Evolutionary conservation across 2,113 vertebrate genomes (phyloP).

Genomic region (Cavia aperea): DNA sequence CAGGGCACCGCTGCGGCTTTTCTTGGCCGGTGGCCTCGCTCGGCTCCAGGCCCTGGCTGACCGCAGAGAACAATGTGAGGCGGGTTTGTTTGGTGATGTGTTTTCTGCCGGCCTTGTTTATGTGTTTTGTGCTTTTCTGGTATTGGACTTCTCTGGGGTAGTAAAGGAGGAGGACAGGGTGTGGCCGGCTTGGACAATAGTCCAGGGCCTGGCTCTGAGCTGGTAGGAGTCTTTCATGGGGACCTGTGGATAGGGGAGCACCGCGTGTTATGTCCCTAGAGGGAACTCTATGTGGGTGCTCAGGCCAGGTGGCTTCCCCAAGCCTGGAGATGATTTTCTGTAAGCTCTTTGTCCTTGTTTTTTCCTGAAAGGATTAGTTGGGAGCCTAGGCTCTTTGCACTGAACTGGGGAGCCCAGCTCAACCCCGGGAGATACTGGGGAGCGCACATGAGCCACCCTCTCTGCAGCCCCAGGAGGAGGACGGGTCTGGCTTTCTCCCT

Average conservation of each 20-base stretch:
- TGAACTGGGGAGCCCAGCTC: constrained; percentile 31
- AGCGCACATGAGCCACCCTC: neutral
- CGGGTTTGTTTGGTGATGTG: constrained; percentile 42
- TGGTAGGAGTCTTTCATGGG: neutral
- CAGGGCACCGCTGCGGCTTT: neutral
- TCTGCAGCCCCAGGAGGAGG: neutral
- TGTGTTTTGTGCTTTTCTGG: constrained; percentile 58
- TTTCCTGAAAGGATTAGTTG: constrained; percentile 14
- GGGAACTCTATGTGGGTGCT: neutral
- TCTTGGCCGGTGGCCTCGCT: constrained; percentile 37
- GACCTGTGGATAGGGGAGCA: neutral
- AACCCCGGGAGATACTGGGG: neutral
- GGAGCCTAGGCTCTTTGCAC: constrained; percentile 24
- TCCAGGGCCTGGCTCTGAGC: neutral
- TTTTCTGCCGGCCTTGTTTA: constrained; percentile 48
- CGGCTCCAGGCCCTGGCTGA: constrained; percentile 26
- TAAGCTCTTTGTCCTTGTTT: constrained; percentile 26
- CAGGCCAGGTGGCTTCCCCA: neutral
- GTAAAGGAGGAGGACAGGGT: neutral
- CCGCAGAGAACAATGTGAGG: constrained; percentile 60
- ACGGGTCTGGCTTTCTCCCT: constrained; percentile 27
- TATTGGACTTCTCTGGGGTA: constrained; percentile 19
- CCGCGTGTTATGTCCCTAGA: neutral
- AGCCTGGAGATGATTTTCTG: neutral
- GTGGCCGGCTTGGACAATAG: constrained; percentile 20